These are phyloP conservation scores for Asteroscopus sphinx DNA, from an alignment of 2,888 invertebrate genomes.

Conservation along the genomic window DNA sequence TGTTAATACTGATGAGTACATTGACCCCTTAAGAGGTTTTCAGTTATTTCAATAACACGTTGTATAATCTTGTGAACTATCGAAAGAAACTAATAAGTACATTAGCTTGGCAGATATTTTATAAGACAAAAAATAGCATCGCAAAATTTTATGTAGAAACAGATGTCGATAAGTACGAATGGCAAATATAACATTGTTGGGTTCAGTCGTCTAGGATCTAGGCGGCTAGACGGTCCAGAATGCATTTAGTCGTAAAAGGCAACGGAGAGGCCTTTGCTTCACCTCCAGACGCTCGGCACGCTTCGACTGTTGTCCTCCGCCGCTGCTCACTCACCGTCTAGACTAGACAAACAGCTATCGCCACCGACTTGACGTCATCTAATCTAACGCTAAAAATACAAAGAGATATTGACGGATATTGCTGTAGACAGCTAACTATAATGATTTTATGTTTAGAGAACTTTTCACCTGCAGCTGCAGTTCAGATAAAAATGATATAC, in stretches of 20 bases:
- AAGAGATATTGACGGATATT: constrained; percentile 34
- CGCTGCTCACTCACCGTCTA: constrained; percentile 71
- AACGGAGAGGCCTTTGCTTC: constrained; percentile 77
- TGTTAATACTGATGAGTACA: no score
- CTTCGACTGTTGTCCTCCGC: constrained; percentile 77
- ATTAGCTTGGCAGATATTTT: not conserved
- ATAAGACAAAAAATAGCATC: constrained; percentile 1
- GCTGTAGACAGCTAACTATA: constrained; percentile 12
- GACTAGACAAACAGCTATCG: constrained; percentile 79
- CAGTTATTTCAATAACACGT: no score
- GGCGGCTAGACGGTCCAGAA: constrained; percentile 61
- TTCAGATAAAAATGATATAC: not conserved
- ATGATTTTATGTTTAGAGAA: not conserved
- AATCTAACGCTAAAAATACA: constrained; percentile 52
- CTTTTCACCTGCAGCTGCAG: constrained; percentile 11
- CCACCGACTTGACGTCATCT: constrained; percentile 58
- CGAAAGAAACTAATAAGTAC: not conserved
- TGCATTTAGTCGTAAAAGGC: constrained; percentile 77
- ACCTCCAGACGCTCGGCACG: constrained; percentile 81
- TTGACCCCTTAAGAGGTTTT: no score
- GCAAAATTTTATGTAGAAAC: constrained; percentile 7
- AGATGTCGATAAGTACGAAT: constrained; percentile 29
- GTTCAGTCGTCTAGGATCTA: constrained; percentile 51
- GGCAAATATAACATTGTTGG: constrained; percentile 36
- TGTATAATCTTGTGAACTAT: no score